Evolutionary conservation across 1,140 invertebrate genomes (phyloP), one percentile per base, ranked within the genome.

Genomic region (Eupristina koningsbergeri): DNA sequence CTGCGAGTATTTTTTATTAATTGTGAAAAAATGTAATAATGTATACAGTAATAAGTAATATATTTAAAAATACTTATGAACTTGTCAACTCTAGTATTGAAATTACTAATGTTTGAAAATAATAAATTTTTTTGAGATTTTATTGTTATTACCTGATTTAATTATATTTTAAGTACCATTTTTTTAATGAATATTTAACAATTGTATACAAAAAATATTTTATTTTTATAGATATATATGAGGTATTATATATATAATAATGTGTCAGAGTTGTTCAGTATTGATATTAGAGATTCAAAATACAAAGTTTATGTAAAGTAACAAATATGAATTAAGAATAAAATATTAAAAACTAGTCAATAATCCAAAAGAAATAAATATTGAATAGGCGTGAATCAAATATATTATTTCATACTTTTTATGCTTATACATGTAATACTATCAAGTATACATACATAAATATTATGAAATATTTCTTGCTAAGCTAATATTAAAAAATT

Each of bases 1-100:
- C 67, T 53, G 3, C 71, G 53, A 84, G 58, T 80, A 80, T 84
- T 84, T 84, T 83, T 75, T 80, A 84, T 84, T 79, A 17, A 80
- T 67, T 84, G 39, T 36, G 41, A 84, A 31, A 39, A 61, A 61
- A 64, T 26, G 9, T 58, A 76, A 67, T 11, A 50, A 64, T 67
- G 34, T 45, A 47, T n/a, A 41, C 29, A 6, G 74, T 45, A 29
- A 36, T 22, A 63, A 75, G 36, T 63, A 34, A 81, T 31, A 75
- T 45, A 81, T 63, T 19, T 73, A 81, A 64, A n/a, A 64, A 64
- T 64, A n/a, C 29, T 34, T 64, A 13, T 15, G 8, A 31, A 64
- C 0, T 64, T 64, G 2, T 64, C 3, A 11, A 31, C 29, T 64
- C 29, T 13, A 64, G 15, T 11, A 15, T 64, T 64, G 26, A 64